Conservation (phyloP, 2,888 invertebrate species). For the Muschampia plurimacula region DNA sequence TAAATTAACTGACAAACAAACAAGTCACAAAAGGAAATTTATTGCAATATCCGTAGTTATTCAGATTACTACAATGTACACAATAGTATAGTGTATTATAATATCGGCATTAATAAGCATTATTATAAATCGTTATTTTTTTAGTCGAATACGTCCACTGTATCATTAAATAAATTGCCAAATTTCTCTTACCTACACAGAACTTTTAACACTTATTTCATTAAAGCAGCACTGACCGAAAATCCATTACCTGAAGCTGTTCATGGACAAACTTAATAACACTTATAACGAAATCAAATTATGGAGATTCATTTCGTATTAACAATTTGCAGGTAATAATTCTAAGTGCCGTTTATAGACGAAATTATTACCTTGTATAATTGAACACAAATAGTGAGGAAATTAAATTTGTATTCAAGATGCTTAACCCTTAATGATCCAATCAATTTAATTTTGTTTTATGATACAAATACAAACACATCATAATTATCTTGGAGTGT, state of each 20-base stretch:
- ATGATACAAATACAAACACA: background rate
- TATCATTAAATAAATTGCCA: constrained; percentile 54
- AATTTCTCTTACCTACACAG: constrained; percentile 50
- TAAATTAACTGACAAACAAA: too few species aligned
- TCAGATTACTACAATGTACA: too few species aligned
- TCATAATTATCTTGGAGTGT: background rate
- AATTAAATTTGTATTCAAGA: background rate
- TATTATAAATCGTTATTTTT: background rate
- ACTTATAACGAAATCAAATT: constrained; percentile 33
- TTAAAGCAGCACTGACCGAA: constrained; percentile 40
- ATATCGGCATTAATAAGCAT: background rate
- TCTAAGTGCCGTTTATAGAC: constrained; percentile 26
- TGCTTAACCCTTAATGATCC: background rate
- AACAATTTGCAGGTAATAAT: constrained; percentile 25
- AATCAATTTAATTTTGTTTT: background rate
- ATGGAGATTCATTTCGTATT: constrained; percentile 22
- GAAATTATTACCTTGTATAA: constrained; percentile 20
- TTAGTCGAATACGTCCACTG: background rate
- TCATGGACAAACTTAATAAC: constrained; percentile 28
- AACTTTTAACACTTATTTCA: constrained; percentile 47
- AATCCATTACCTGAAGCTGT: constrained; percentile 33
- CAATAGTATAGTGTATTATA: background rate
- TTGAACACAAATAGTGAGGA: constrained; percentile 19
- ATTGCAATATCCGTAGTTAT: too few species aligned
- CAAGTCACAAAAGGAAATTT: too few species aligned